phyloP scores from a whole-genome alignment of 2,888 invertebrate species.

The Lithophane socia region DNA sequence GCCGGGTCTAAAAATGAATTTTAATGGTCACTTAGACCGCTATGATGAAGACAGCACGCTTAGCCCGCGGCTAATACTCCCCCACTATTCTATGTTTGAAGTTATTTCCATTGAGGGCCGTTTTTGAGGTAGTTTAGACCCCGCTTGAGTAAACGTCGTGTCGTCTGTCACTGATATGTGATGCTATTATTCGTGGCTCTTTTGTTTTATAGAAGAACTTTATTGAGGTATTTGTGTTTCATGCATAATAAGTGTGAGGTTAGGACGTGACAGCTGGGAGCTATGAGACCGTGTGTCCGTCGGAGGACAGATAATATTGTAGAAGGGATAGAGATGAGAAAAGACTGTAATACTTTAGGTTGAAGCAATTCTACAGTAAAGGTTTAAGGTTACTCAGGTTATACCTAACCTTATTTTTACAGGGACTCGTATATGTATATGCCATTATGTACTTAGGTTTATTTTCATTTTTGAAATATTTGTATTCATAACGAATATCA shows the following conservation, averaged over 20 bases:
- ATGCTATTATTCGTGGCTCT: constrained; percentile 45
- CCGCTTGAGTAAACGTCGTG: constrained; percentile 59
- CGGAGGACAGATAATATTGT: not conserved
- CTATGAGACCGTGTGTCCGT: not conserved
- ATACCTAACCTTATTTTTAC: not conserved
- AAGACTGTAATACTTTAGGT: not conserved
- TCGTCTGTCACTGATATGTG: constrained; percentile 56
- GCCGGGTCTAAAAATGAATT: constrained; percentile 84
- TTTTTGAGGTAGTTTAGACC: constrained; percentile 63
- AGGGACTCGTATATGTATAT: not conserved
- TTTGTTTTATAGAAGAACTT: constrained; percentile 45
- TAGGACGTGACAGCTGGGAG: constrained; percentile 9
- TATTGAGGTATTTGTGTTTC: constrained; percentile 43
- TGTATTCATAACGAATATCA: constrained; percentile 9
- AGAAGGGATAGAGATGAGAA: not conserved
- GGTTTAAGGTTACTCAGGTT: not conserved
- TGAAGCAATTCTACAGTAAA: not conserved
- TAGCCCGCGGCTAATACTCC: constrained; percentile 69
- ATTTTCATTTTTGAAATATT: not conserved
- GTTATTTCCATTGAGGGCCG: constrained; percentile 56
- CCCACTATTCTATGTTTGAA: constrained; percentile 66
- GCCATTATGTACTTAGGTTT: not conserved
- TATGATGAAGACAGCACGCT: constrained; percentile 81
- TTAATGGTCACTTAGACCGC: constrained; percentile 85
- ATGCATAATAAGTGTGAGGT: constrained; percentile 42